A percentile compares a stretch with the other conserved stretches of the same genome.
Evolutionary conservation across 2,797 vertebrate genomes (phyloP).

Genomic region (Melanotaenia pygmaea): DNA sequence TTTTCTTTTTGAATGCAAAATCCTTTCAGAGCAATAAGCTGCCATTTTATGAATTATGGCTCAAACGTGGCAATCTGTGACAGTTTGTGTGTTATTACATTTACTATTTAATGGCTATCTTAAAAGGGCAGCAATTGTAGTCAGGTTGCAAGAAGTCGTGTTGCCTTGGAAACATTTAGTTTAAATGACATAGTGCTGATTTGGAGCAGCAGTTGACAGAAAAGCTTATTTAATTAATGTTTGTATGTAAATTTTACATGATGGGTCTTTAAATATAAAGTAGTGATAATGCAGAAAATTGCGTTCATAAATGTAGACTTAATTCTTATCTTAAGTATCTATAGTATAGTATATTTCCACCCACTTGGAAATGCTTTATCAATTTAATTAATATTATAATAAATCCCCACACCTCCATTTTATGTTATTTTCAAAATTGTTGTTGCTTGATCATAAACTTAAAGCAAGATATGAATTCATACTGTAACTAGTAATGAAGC

Average conservation of each 20-base stretch:
- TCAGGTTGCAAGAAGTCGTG: background rate
- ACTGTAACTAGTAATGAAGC: background rate
- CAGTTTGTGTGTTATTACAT: background rate
- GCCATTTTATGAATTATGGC: slow-evolving; percentile 1
- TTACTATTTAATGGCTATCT: background rate
- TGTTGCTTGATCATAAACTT: background rate
- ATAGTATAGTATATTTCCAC: background rate
- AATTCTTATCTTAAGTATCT: too few relatives aligned
- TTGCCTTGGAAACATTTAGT: background rate
- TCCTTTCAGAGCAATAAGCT: background rate
- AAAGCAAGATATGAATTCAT: background rate
- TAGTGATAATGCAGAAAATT: background rate
- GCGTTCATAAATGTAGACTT: too few relatives aligned
- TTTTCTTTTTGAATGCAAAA: background rate
- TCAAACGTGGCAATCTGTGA: background rate
- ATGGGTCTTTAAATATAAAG: background rate
- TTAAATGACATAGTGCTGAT: background rate
- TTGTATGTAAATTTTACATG: background rate
- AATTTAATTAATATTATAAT: background rate
- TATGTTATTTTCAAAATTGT: background rate
- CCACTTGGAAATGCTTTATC: background rate
- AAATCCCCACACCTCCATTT: background rate
- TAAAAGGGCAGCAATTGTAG: background rate
- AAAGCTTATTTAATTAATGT: background rate
- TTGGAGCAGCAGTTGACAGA: background rate